phyloP scores from a whole-genome alignment of 2,797 vertebrate species.

The Graptemys geographica region DNA sequence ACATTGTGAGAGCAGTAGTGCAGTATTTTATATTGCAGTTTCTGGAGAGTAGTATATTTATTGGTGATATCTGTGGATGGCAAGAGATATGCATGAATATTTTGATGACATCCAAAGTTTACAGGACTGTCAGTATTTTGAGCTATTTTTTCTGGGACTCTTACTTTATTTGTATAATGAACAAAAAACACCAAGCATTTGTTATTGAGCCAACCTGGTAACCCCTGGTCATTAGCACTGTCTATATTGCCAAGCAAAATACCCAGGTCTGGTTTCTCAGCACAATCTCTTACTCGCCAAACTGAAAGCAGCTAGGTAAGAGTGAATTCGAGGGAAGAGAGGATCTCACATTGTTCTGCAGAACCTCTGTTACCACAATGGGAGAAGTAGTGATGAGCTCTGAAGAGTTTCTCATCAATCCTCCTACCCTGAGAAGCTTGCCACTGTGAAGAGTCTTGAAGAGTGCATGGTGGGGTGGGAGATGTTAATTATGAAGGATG shows the following conservation, averaged over 20 bases:
- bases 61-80: background rate
- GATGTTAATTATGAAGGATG: background rate
- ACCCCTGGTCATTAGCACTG: background rate
- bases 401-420: background rate
- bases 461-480: rapidly evolving
- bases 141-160: background rate
- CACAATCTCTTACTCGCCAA: background rate
- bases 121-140: background rate
- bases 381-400: background rate
- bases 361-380: background rate
- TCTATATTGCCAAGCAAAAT: background rate
- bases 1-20: background rate
- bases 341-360: background rate
- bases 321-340: background rate
- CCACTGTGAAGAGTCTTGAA: background rate
- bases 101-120: background rate
- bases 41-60: background rate
- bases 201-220: background rate
- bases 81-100: background rate
- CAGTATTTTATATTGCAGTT: background rate
- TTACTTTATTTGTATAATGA: background rate
- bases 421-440: background rate
- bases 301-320: background rate
- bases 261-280: background rate
- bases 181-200: background rate